Base-by-base conservation (phyloP, 2,888 invertebrate species). In the Leptopilina syphax region DNA sequence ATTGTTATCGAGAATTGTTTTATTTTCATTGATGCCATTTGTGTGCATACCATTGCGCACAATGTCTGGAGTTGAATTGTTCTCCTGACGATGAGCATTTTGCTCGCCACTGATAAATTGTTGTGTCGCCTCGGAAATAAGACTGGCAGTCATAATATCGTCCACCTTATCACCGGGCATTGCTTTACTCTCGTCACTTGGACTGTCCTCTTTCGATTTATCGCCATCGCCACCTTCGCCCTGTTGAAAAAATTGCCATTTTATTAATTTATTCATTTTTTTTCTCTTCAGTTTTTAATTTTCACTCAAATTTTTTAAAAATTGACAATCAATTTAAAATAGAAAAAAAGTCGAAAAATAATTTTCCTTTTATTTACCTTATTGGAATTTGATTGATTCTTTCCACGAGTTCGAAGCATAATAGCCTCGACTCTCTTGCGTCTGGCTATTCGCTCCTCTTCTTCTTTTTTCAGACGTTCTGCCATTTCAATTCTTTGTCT, bases 341-440 rank as follows among this genome's bases (percentile, higher is more conserved):
- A 57, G 4, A n/a, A 77, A 65, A 54, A 12, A 24, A 12, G 6
- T 18, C 18, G 27, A 66, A 66, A 66, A 8, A 10, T 27, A 41
- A 34, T 68, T 47, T 47, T 47, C 6, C 47, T 8, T 8, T 47
- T 47, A 50, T 50, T 57, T 12, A 77, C 77, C 65, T 65, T 65
- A 54, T 65, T 47, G 7, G 93, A 92, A 81, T 91, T 92, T 47
- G 91, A 88, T 82, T 93, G 92, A 83, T 92, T 92, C 88, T 93
- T 93, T 81, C 94, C 94, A 84, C 97, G 94, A n/a, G 98, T 98
- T 88, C 98, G 93, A 78, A 95, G 95, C 98, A 98, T 98, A 88
- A 98, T 98, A 79, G 97, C 97, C 92, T 97, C 97, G 41, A 98
- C 97, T 80, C 98, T 94, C 92, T 97, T 98, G 88, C 97, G 96